phyloP scores from a whole-genome alignment of 2,797 vertebrate species.

The Pangasius djambal region DNA sequence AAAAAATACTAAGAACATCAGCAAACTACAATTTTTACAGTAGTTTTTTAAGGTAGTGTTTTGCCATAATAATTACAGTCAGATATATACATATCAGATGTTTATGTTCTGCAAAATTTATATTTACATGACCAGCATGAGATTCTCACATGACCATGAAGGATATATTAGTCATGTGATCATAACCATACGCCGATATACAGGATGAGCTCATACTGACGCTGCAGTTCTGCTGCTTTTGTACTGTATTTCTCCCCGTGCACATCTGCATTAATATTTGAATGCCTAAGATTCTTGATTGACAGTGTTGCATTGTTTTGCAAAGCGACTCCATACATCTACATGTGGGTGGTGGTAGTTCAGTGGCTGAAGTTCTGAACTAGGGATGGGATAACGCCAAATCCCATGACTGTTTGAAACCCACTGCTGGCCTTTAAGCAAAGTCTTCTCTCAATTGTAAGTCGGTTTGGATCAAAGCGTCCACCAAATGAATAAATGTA shows the following conservation, averaged over 20 bases:
- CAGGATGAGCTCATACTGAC: slow-evolving; percentile 5
- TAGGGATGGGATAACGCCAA: background rate
- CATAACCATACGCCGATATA: background rate
- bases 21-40: background rate
- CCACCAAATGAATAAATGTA: slow-evolving; percentile 16
- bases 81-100: background rate
- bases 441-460: background rate
- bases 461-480: background rate
- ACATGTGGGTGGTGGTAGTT: background rate
- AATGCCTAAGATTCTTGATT: slow-evolving; percentile 1
- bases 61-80: background rate
- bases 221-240: background rate
- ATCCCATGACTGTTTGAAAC: slow-evolving; percentile 9
- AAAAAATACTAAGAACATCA: background rate
- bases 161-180: slow-evolving; percentile 23
- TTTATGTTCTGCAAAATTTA: background rate
- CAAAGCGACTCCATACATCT: background rate
- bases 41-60: background rate
- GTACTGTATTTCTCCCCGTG: background rate
- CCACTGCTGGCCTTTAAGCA: slow-evolving; percentile 4
- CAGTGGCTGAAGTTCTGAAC: background rate
- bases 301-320: slow-evolving; percentile 1
- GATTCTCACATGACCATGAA: slow-evolving; percentile 22
- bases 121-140: slow-evolving; percentile 9
- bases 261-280: slow-evolving; percentile 3